Percentiles rank a stretch among this genome's conserved stretches.
phyloP scores from a whole-genome alignment of 2,888 invertebrate genomes.

The Tachystola acroxantha region DNA sequence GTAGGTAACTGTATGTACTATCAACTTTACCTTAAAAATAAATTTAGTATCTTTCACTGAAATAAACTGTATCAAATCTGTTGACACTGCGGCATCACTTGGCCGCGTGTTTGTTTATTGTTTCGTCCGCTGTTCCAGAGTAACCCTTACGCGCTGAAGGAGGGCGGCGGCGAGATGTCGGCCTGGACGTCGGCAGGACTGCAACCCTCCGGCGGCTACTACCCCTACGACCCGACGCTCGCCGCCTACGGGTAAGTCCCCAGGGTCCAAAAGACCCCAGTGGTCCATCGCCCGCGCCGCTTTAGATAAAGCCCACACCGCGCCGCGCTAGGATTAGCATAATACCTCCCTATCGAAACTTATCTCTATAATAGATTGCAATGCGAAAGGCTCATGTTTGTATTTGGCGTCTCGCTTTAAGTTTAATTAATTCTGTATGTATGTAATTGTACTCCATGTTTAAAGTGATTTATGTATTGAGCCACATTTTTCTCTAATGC shows the following conservation, averaged over 20 bases:
- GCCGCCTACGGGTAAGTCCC: slow-evolving; percentile 94
- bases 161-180: slow-evolving; percentile 91
- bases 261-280: slow-evolving; percentile 39
- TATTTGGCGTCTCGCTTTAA: slow-evolving; percentile 62
- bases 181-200: slow-evolving; percentile 95
- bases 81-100: slow-evolving; percentile 1
- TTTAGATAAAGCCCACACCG: slow-evolving; percentile 69
- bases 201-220: slow-evolving; percentile 94
- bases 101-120: slow-evolving; percentile 29
- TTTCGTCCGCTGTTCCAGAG: slow-evolving; percentile 82
- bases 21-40: no score
- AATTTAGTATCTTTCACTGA: no score
- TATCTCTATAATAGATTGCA: slow-evolving; percentile 72
- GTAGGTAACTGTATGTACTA: no score
- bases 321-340: slow-evolving; percentile 64
- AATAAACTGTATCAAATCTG: slow-evolving; percentile 4
- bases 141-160: slow-evolving; percentile 93
- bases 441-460: slow-evolving; percentile 50
- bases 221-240: slow-evolving; percentile 94
- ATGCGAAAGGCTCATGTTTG: slow-evolving; percentile 71
- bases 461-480: slow-evolving; percentile 25
- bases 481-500: slow-evolving; percentile 41
- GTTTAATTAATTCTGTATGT: slow-evolving; percentile 57
- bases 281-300: slow-evolving; percentile 56
- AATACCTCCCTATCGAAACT: slow-evolving; percentile 64